These are phyloP conservation scores for Spheniscus mendiculus DNA, from an alignment of 2,113 vertebrate species.

Conservation along the genomic window DNA sequence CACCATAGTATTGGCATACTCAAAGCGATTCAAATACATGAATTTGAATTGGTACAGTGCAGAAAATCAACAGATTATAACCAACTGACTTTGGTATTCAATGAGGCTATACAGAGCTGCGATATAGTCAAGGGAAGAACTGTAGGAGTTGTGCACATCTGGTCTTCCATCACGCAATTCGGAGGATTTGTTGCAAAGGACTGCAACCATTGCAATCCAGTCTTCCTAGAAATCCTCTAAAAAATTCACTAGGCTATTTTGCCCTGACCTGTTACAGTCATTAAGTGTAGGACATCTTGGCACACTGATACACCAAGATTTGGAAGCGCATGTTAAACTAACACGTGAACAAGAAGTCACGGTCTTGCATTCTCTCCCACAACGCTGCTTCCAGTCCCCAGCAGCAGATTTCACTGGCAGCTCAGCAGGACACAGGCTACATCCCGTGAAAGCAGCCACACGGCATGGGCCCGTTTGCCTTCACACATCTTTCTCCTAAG, in stretches of 20 bases:
- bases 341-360: background rate
- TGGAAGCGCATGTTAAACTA: rapidly evolving
- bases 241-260: background rate
- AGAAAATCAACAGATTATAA: background rate
- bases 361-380: background rate
- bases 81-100: background rate
- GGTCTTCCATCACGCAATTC: background rate
- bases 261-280: too few species aligned
- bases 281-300: background rate
- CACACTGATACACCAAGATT: rapidly evolving
- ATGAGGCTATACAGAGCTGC: background rate
- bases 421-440: background rate
- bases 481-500: background rate
- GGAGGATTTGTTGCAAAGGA: background rate
- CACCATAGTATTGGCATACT: background rate
- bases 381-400: background rate
- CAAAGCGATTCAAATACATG: background rate
- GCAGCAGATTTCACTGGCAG: background rate
- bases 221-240: background rate
- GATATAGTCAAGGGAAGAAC: background rate
- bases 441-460: background rate
- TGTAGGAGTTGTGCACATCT: background rate
- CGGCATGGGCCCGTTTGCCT: rapidly evolving
- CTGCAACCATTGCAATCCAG: background rate
- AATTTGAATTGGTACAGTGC: background rate